Conservation (phyloP, 2,888 invertebrate genomes). For the Chydorus sphaericus region DNA sequence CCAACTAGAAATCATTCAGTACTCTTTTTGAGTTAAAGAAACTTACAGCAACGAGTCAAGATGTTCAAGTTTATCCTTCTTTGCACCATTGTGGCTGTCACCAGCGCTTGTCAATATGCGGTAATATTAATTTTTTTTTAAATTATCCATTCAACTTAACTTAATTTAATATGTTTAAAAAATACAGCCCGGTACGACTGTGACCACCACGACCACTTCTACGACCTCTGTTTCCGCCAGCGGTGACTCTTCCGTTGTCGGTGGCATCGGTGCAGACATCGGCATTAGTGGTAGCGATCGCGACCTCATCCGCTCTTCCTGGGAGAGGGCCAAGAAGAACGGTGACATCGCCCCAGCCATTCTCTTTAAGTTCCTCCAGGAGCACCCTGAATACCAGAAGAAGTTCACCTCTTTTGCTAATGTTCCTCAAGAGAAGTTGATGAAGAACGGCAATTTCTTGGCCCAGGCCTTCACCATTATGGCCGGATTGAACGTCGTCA, state of each 20-base stretch:
- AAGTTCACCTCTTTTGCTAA: slow-evolving; percentile 36
- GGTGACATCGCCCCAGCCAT: slow-evolving; percentile 2
- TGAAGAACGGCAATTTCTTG: slow-evolving; percentile 34
- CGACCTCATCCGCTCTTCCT: not conserved
- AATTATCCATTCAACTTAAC: too few relatives aligned
- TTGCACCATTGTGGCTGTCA: too few relatives aligned
- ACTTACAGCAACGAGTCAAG: too few relatives aligned
- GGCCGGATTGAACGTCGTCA: slow-evolving; percentile 34
- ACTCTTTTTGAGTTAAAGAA: too few relatives aligned
- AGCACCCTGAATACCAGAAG: not conserved
- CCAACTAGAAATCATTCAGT: too few relatives aligned
- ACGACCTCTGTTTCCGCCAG: not conserved
- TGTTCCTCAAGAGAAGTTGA: slow-evolving; percentile 32
- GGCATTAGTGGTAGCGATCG: not conserved
- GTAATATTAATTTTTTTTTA: too few relatives aligned
- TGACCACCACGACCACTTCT: not conserved
- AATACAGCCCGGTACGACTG: not conserved
- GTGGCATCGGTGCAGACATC: not conserved
- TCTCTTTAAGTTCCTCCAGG: not conserved
- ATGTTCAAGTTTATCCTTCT: too few relatives aligned
- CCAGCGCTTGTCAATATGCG: too few relatives aligned
- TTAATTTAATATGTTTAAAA: too few relatives aligned
- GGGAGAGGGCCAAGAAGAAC: slow-evolving; percentile 6
- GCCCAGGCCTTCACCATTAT: slow-evolving; percentile 39
- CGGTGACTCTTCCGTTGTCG: not conserved